A percentile compares a stretch with the other conserved stretches of the same genome.
Evolutionary conservation across 2,888 invertebrate species (phyloP).

Genomic region (Syrphus vitripennis): DNA sequence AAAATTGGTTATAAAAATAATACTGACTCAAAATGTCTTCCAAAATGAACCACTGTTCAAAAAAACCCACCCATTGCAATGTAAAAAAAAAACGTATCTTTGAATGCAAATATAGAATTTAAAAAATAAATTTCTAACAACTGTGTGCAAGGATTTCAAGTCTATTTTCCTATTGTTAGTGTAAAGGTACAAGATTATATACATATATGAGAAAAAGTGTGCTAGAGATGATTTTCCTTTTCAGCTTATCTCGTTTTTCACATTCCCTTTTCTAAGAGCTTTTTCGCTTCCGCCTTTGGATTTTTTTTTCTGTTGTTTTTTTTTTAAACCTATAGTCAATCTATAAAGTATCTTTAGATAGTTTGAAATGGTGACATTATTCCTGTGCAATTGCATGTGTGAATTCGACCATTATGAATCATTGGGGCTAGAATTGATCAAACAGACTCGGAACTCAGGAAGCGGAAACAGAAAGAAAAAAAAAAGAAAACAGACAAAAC

Average conservation of each 20-base stretch:
- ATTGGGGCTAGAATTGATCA: constrained; percentile 48
- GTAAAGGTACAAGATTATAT: constrained; percentile 24
- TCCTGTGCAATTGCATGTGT: constrained; percentile 47
- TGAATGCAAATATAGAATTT: constrained; percentile 32
- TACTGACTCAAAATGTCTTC: neutral
- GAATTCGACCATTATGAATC: constrained; percentile 52
- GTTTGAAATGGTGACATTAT: constrained; percentile 32
- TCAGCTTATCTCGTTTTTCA: constrained; percentile 38
- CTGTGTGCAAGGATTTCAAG: neutral
- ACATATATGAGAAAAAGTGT: no score
- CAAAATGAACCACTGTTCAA: neutral
- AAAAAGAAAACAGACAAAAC: constrained; percentile 23
- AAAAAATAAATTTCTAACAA: constrained; percentile 33
- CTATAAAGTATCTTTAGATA: constrained; percentile 7
- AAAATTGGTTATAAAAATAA: no score
- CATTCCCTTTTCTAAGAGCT: constrained; percentile 11
- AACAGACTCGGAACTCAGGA: constrained; percentile 26
- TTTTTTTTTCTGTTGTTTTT: constrained; percentile 3
- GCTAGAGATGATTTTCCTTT: constrained; percentile 15
- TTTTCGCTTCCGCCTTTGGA: constrained; percentile 33
- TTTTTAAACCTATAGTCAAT: constrained; percentile 4
- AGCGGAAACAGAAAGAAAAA: constrained; percentile 7
- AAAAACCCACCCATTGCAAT: neutral
- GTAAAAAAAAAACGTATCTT: neutral
- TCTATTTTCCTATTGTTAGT: neutral